Base-by-base conservation (phyloP, 1,140 invertebrate species). In the Tribolium madens region DNA sequence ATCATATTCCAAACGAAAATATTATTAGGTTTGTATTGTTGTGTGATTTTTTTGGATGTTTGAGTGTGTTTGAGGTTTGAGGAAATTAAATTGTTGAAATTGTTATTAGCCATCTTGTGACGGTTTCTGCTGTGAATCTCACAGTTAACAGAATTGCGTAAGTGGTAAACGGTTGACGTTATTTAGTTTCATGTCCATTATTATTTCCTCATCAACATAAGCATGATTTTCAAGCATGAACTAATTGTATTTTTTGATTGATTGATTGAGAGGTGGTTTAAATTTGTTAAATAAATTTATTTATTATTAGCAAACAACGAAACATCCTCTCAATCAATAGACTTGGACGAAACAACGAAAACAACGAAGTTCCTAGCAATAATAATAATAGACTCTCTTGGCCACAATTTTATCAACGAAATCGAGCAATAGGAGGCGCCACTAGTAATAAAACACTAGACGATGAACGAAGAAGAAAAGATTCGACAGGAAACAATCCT, bases 111-210 rank as follows among this genome's bases (percentile, higher is more conserved):
- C 93, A 94, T 91, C 92, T 95, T 90, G 93, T 93, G 91, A 94
- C 93, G 88, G 92, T 95, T 89, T 94, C 93, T 85, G 91, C 93
- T 87, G 93, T 95, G 89, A 95, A 94, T 91, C 91, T 94, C 88
- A 92, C 92, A 89, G 91, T 95, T 89, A 94, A 94, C 91, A 89
- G 93, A 90, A 95, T 95, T 88, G 93, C 93, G 93, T 95, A 95
- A 94, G 93, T 95, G 72, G 47, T 74, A 52, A 75, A 42, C 26
- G 53, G 76, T 75, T 77, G 75, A 76, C 77, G 71, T 76, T 75
- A 70, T 53, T 48, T 76, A 77, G 71, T 73, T 71, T 74, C 76
- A 74, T 77, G 31, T 46, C 73, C 75, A 76, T 64, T 57, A 6
- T 21, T 57, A 17, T 57, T 31, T 64, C 57, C 31, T 64, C 57